These are phyloP conservation scores for Actinernus sp. DNA, from an alignment of 92 coral and sea anemone genomes.

Conservation along the genomic window DNA sequence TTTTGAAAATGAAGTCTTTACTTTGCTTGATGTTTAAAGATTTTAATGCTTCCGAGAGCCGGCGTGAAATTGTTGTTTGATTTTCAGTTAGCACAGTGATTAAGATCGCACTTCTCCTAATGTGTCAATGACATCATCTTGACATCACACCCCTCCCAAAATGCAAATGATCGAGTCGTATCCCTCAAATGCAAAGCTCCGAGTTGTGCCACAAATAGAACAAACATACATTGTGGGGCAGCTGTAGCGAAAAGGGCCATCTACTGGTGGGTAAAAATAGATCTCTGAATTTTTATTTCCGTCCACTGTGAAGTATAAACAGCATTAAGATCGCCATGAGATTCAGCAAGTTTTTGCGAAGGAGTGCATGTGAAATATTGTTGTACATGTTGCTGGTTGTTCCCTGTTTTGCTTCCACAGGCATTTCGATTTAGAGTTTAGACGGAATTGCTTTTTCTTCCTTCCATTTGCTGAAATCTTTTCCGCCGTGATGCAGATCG, in stretches of 20 bases:
- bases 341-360: constrained; percentile 47
- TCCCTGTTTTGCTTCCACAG: no score
- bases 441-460: no score
- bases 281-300: constrained; percentile 99
- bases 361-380: no score
- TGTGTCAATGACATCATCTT: constrained; percentile 77
- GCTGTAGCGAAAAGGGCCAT: constrained; percentile 92
- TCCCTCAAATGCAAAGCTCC: constrained; percentile 72
- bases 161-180: constrained; percentile 78
- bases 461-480: no score
- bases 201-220: constrained; percentile 97
- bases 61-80: neutral
- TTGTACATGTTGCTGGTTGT: no score
- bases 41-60: neutral
- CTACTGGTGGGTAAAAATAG: constrained; percentile 99
- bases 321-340: constrained; percentile 67
- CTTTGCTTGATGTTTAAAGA: neutral
- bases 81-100: constrained; percentile 18
- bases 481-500: constrained; percentile 19
- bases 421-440: no score
- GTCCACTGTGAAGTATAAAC: constrained; percentile 94
- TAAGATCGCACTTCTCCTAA: constrained; percentile 63
- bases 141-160: constrained; percentile 95
- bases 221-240: constrained; percentile 94
- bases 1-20: no score